Evolutionary conservation across 1,140 invertebrate species (phyloP).

Genomic region (Hycleus cichorii): DNA sequence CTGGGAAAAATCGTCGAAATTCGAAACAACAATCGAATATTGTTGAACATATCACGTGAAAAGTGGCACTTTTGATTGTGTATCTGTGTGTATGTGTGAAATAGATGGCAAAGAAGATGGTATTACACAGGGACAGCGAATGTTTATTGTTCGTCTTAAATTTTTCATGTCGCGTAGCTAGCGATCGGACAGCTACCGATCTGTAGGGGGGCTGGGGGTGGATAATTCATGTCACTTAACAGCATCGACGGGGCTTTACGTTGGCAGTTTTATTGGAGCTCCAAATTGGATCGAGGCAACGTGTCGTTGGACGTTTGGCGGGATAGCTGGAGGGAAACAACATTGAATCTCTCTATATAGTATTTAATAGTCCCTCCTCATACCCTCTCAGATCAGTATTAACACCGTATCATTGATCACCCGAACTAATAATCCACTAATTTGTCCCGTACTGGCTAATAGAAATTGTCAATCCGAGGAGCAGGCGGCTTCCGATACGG

Average conservation of each 20-base stretch:
- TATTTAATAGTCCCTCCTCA: not conserved
- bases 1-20: too few relatives aligned
- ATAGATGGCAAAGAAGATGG: too few relatives aligned
- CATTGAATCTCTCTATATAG: not conserved
- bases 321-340: too few relatives aligned
- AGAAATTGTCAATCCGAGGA: conserved; percentile 38
- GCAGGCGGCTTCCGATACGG: conserved; percentile 20
- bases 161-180: conserved; percentile 15
- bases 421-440: conserved; percentile 40
- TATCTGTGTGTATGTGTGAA: too few relatives aligned
- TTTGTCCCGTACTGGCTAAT: conserved; percentile 37
- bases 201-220: conserved; percentile 22
- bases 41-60: too few relatives aligned
- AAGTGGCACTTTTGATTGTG: too few relatives aligned
- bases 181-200: conserved; percentile 10
- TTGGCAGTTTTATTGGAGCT: conserved; percentile 42
- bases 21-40: too few relatives aligned
- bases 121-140: not conserved
- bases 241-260: conserved; percentile 39
- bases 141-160: conserved; percentile 16
- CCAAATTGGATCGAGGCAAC: conserved; percentile 38
- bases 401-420: conserved; percentile 39
- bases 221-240: conserved; percentile 42
- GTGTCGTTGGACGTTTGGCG: conserved; percentile 22
- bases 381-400: conserved; percentile 26